phyloP scores from a whole-genome alignment of 2,797 vertebrate genomes.

The Megalops cyprinoides region DNA sequence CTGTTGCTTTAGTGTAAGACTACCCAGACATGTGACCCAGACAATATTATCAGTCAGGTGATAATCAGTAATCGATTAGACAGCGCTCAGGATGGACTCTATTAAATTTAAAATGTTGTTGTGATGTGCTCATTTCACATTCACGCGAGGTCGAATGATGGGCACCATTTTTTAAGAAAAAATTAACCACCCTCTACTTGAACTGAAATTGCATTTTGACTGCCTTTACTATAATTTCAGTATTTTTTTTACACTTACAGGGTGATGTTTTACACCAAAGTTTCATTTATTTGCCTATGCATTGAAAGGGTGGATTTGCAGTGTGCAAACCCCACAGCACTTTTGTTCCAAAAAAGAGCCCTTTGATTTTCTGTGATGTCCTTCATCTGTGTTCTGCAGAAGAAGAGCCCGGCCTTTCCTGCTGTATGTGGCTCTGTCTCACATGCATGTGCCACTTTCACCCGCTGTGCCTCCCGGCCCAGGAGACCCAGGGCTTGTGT shows the following conservation, averaged over 20 bases:
- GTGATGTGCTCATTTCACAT: not conserved
- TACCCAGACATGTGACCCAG: not conserved
- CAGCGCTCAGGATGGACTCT: too few relatives aligned
- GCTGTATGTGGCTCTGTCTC: conserved; percentile 87
- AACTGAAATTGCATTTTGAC: too few relatives aligned
- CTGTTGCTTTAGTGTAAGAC: not conserved
- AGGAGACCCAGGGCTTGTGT: conserved; percentile 49
- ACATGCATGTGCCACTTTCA: conserved; percentile 92
- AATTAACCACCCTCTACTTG: too few relatives aligned
- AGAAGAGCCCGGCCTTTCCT: conserved; percentile 80
- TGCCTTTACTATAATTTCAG: too few relatives aligned
- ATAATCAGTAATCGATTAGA: too few relatives aligned
- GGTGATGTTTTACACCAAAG: not conserved
- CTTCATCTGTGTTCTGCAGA: conserved; percentile 60
- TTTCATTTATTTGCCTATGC: not conserved
- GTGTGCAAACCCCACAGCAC: not conserved
- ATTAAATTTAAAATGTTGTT: not conserved
- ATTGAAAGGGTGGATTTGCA: not conserved
- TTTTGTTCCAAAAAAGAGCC: not conserved
- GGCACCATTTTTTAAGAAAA: not conserved
- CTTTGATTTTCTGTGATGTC: not conserved
- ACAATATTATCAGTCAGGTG: not conserved
- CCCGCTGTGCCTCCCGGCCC: conserved; percentile 23
- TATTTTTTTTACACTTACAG: not conserved
- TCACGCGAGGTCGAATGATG: not conserved